Evolutionary conservation across 2,113 vertebrate genomes (phyloP).

Genomic region (Leiothrix lutea): DNA sequence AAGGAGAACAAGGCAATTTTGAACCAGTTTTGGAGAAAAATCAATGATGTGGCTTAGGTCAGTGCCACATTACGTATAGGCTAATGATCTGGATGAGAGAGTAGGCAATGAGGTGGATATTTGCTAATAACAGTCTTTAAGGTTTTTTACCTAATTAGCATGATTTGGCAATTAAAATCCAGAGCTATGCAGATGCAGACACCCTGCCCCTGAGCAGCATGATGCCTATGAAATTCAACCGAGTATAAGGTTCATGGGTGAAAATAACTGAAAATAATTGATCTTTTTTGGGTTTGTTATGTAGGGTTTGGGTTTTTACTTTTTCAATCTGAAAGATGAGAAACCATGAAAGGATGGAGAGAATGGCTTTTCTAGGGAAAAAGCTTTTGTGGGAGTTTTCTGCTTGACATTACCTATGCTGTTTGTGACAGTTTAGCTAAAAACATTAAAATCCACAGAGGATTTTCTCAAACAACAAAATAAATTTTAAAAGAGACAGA

Average conservation of each 20-base stretch:
- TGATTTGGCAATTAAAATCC: background rate
- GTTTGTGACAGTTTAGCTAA: background rate
- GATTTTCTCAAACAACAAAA: background rate
- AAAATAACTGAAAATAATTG: background rate
- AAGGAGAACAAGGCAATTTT: background rate
- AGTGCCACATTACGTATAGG: background rate
- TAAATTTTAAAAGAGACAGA: background rate
- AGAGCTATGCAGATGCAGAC: background rate
- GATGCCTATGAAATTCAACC: background rate
- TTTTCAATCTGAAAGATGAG: background rate
- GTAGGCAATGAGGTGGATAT: background rate
- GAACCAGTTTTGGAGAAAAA: background rate
- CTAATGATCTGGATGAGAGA: constrained; percentile 3
- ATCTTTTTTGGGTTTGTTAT: background rate
- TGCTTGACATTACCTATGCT: background rate
- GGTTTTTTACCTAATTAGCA: background rate
- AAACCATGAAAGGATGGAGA: background rate
- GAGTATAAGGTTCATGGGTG: background rate
- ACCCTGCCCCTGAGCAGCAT: background rate
- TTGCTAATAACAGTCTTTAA: constrained; percentile 10
- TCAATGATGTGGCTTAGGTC: background rate
- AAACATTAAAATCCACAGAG: background rate
- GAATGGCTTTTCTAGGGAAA: background rate
- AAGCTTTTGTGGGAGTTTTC: background rate
- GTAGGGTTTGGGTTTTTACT: background rate